Evolutionary conservation across 2,113 vertebrate genomes (phyloP), one percentile per base, ranked within the genome.

Genomic region (Psilopsiagon aurifrons): DNA sequence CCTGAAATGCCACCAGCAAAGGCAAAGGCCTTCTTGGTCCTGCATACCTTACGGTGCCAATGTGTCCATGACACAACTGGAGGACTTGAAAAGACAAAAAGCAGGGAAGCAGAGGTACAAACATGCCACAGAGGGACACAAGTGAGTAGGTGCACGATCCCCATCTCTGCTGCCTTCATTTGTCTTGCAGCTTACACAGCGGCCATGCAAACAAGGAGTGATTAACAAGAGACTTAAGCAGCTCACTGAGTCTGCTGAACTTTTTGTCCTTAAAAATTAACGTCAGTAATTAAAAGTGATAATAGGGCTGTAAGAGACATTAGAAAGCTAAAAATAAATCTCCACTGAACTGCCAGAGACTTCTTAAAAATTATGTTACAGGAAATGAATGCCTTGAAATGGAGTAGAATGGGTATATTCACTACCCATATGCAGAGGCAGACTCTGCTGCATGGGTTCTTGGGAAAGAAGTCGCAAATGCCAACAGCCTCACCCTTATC

Each of bases 211-310:
- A 49, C 44, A 17, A 37, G 29, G 60, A 80, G 16, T 1, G 2
- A 82, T 82, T 79, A 82, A 31, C 0, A 3, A 60, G 31, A 54
- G 9, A 78, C 51, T 82, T 75, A 75, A 81, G 44, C 43, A 92
- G 74, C 55, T 84, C 51, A 83, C 31, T 2, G 8, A 86, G 47
- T 69, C 74, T 82, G 41, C 46, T 44, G 80, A 43, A 47, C 13
- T 35, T 84, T 88, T 69, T 83, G 46, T 71, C 86, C 77, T 91
- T 78, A 69, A 92, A 92, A 86, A 68, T 51, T 43, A 86, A 64
- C 35, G 59, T 22, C 0, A 2, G 22, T 41, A 85, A 75, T 76
- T 64, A 86, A 76, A 91, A 94, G 49, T 31, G 43, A 18, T n/a
- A 68, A 78, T 51, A 60, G 17, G 52, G 7, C 51, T 91, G 88